Percentiles rank a stretch among this genome's conserved stretches.
Evolutionary conservation across 2,113 vertebrate genomes (phyloP).

Genomic region (Pelvicachromis taeniatus): DNA sequence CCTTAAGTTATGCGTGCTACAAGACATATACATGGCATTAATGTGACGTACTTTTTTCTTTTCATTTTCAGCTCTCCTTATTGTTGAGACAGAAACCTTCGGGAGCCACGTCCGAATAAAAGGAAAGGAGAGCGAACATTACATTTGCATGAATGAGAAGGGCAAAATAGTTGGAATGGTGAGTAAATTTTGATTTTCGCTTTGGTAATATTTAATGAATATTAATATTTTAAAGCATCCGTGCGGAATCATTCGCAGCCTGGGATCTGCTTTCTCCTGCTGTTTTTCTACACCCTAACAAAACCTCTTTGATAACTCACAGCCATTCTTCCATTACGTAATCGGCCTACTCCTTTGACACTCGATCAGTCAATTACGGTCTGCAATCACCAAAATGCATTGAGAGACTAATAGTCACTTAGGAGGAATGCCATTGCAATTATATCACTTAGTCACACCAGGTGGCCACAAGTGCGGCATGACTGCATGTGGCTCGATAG

Average conservation of each 20-base stretch:
- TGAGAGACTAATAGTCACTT: conserved; percentile 64
- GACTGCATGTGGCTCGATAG: conserved; percentile 21
- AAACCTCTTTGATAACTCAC: conserved; percentile 67
- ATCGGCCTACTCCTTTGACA: conserved; percentile 66
- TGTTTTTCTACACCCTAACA: conserved; percentile 58
- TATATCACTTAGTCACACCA: conserved; percentile 68
- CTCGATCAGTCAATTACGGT: conserved; percentile 70
- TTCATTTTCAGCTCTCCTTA: conserved; percentile 75
- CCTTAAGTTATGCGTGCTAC: not conserved
- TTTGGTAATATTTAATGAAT: not conserved
- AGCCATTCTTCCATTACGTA: conserved; percentile 69
- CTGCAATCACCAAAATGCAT: conserved; percentile 67
- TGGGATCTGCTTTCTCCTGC: conserved; percentile 37
- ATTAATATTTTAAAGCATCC: conserved; percentile 12
- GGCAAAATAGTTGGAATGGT: conserved; percentile 80
- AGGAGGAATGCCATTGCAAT: conserved; percentile 61
- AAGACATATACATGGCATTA: not conserved
- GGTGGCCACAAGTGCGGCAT: conserved; percentile 50
- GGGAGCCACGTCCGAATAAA: conserved; percentile 80
- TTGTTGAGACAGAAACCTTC: conserved; percentile 79
- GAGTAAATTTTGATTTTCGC: conserved; percentile 1
- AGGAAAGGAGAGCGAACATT: conserved; percentile 79
- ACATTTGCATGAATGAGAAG: conserved; percentile 81
- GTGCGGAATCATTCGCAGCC: not conserved
- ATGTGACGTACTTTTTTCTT: not conserved